A percentile compares a stretch with the other conserved stretches of the same genome.
Evolutionary conservation across 2,113 vertebrate species (phyloP).

Genomic region (Paradisaea rubra): DNA sequence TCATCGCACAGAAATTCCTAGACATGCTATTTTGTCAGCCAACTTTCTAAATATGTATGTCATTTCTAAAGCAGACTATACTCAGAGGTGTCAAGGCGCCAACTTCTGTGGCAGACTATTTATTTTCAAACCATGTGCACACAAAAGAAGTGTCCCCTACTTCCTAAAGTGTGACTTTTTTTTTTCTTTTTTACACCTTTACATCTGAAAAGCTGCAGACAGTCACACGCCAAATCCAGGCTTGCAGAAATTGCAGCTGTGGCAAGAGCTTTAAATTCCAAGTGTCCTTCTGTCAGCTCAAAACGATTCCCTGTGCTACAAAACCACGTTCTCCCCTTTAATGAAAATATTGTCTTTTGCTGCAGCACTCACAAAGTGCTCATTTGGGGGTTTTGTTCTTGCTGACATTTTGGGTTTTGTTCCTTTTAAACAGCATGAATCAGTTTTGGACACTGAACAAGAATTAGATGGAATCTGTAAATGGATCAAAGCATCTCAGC

Average conservation of each 20-base stretch:
- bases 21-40: conserved; percentile 18
- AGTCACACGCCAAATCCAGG: background rate
- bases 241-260: background rate
- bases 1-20: background rate
- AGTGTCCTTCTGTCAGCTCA: background rate
- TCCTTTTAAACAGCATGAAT: background rate
- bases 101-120: conserved; percentile 2
- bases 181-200: background rate
- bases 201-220: background rate
- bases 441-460: background rate
- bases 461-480: background rate
- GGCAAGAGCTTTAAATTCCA: background rate
- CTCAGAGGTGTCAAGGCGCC: background rate
- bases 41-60: background rate
- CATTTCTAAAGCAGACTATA: background rate
- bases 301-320: background rate
- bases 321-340: background rate
- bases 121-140: background rate
- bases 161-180: background rate
- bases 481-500: background rate
- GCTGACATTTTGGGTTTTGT: background rate
- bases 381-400: background rate
- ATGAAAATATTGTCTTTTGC: background rate
- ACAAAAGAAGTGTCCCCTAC: background rate
- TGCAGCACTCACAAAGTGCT: background rate